phyloP scores from a whole-genome alignment of 2,113 vertebrate species.

The Oreocharis arfaki region DNA sequence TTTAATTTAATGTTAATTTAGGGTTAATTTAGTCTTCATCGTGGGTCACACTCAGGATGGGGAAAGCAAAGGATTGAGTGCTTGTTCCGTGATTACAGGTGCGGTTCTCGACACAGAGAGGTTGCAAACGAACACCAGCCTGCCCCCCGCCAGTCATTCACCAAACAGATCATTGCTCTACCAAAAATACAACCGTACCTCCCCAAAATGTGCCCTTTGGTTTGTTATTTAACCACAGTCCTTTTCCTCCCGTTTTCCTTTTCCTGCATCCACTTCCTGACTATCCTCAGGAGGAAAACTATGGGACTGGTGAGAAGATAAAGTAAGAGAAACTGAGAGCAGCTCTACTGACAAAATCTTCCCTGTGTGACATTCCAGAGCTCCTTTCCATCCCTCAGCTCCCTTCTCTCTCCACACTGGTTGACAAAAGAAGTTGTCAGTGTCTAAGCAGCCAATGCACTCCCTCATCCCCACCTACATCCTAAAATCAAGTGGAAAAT shows the following conservation, averaged over 20 bases:
- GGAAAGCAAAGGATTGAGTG: neutral
- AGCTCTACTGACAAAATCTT: neutral
- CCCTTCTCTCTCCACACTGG: neutral
- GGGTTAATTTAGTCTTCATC: neutral
- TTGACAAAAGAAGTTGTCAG: neutral
- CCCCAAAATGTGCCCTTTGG: accelerated
- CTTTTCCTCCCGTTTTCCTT: neutral
- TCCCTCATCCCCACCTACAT: neutral
- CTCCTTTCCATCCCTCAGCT: neutral
- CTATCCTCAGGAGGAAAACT: neutral
- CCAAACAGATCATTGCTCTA: neutral
- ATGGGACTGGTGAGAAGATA: neutral
- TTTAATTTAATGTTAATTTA: neutral
- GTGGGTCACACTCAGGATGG: accelerated
- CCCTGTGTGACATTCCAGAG: neutral
- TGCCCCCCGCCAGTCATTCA: neutral
- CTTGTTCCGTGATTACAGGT: neutral
- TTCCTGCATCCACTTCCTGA: neutral
- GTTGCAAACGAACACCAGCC: neutral
- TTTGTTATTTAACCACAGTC: neutral
- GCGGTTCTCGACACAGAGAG: neutral
- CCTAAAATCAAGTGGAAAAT: neutral
- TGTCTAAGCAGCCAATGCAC: neutral
- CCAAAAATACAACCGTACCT: neutral
- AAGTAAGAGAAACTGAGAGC: neutral